These are phyloP conservation scores for Cataglyphis hispanica DNA, from an alignment of 1,140 invertebrate genomes.

Conservation along the genomic window DNA sequence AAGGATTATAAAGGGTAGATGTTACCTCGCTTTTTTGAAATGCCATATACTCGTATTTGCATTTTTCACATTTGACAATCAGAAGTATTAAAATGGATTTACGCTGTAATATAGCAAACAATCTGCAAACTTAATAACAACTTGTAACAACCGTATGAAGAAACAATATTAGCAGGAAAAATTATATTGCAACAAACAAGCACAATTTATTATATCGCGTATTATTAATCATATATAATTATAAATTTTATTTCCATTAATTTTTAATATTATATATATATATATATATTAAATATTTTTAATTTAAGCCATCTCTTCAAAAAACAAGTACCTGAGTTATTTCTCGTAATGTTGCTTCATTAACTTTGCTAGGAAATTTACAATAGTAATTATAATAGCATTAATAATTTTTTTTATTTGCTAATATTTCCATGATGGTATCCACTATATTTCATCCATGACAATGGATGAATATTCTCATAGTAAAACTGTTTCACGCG, in stretches of 20 bases:
- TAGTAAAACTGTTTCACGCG: conserved; percentile 46
- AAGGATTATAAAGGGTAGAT: conserved; percentile 71
- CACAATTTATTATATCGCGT: background rate
- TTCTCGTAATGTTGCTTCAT: background rate
- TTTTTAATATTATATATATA: background rate
- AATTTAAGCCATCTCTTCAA: background rate
- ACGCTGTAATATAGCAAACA: background rate
- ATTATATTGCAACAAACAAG: too few species aligned
- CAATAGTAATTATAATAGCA: background rate
- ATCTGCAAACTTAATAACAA: background rate
- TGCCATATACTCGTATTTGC: conserved; percentile 13
- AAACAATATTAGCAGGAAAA: background rate
- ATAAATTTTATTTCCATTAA: background rate
- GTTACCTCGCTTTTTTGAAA: conserved; percentile 23
- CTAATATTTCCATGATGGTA: background rate
- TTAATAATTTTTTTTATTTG: background rate
- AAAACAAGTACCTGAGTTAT: background rate
- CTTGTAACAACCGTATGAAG: background rate
- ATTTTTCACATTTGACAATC: conserved; percentile 33
- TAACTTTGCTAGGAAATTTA: background rate
- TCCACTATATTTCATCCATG: conserved; percentile 37
- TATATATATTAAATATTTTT: background rate
- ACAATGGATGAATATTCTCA: conserved; percentile 58
- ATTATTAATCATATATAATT: background rate
- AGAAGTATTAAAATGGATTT: background rate